Base-by-base conservation (phyloP, 2,888 invertebrate species). In the Cryptocephalus moraei region DNA sequence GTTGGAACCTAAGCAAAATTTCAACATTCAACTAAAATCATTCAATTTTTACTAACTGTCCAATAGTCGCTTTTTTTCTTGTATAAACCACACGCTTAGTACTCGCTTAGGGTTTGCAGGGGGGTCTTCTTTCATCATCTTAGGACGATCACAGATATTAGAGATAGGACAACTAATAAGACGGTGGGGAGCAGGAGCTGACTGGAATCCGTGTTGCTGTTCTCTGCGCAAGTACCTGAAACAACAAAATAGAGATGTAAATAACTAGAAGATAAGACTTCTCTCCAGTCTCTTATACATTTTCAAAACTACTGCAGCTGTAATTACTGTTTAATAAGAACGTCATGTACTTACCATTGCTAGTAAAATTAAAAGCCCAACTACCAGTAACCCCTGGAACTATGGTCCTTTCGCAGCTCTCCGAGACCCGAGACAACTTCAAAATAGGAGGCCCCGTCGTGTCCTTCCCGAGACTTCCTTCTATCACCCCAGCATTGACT, bases 351-450 rank as follows among this genome's bases (percentile, higher is more conserved):
- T 68, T 64, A 83, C 84, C 82, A 59, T 81, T 81, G 49, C 77
- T 73, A 1, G 82, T 83, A 58, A 84, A 79, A 64, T 83, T 83
- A 67, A 81, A 82, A 0, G 80, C 78, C 71, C 75, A 76, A 55
- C 76, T 75, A 1, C 79, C 80, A 31, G 67, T 72, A 14, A 71
- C 60, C 11, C 78, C 79, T 0, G 79, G 78, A 47, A 65, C 55
- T 8, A 77, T 69, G 56, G 69, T 61, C 45, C 82, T 70, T 58
- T 77, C 77, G 65, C 82, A 83, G 22, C 78, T 73, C 50, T 77
- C 76, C 0, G 75, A 65, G 51, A 76, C 75, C 6, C 74, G 75
- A 14, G 76, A 75, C 54, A 81, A 65, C n/a, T 73, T 71, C 49
- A 70, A 52, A 10, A 66, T 56, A 22, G 64, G 60, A 32, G 66